Evolutionary conservation across 2,113 vertebrate species (phyloP), one percentile per base, ranked within the genome.

Genomic region (Microcebus murinus): DNA sequence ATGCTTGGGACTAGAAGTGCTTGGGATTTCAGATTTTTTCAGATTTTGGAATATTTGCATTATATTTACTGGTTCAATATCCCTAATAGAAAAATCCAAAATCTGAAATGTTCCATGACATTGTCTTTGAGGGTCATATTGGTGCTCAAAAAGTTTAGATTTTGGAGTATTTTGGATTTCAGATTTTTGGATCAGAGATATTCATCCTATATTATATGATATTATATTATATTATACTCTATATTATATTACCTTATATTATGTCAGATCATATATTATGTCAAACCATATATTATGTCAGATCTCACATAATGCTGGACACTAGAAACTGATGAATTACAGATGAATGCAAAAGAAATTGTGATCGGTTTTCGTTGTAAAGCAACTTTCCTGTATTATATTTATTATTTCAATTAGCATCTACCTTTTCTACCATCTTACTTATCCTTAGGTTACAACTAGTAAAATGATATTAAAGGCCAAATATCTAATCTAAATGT

Each of bases 361-460:
- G 42, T 31, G 61, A 36, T 7, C 74, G 36, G 9, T 42, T 63
- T 87, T 74, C 71, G 2, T 2, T 57, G 52, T 80, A 50, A 74
- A 27, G 59, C 71, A 48, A 0, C 48, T 92, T 67, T 55, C 48
- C 84, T 63, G 9, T 21, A 7, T 61, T 57, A 7, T 25, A 39
- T 36, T 87, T 84, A 0, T 57, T 67, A 45, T 77, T 95, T 87
- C 48, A 31, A 1, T 77, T 42, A 17, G 42, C 18, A 90, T 34
- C 91, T 81, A 15, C 52, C 61, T 94, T 77, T 92, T 57, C 20
- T 67, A 45, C 59, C 23, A 34, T 45, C 73, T 93, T 63, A 36
- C 81, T 90, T 90, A 92, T 83, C 48, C 48, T 92, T 45, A 52
- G 70, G 18, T 77, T 95, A 34, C 34, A 93, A 39, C 25, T 55